Percentiles rank a stretch among this genome's conserved stretches.
phyloP scores from a whole-genome alignment of 2,888 invertebrate species.

The Oscheius sp. region DNA sequence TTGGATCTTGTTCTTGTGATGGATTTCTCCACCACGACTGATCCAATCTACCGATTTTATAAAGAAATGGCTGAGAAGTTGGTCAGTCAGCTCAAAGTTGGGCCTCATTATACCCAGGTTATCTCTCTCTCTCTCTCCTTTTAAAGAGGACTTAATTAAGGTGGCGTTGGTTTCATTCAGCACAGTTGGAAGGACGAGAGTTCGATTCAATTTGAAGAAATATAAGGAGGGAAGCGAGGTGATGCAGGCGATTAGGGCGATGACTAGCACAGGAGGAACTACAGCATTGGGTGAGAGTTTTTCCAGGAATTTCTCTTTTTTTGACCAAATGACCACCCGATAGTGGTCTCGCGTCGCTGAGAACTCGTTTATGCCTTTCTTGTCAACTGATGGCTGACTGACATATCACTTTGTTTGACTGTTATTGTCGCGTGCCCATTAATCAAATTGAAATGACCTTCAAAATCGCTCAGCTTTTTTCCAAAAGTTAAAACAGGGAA shows the following conservation, averaged over 20 bases:
- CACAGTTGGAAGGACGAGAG: constrained; percentile 62
- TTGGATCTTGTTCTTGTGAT: constrained; percentile 66
- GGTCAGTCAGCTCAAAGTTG: constrained; percentile 57
- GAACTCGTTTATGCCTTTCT: no score
- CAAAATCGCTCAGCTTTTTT: no score
- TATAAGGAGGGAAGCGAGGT: constrained; percentile 59
- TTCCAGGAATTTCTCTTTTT: background rate
- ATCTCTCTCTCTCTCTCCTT: background rate
- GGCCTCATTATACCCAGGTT: constrained; percentile 64
- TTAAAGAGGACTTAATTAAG: no score
- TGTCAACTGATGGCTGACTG: no score
- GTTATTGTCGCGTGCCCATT: no score
- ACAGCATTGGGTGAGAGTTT: constrained; percentile 62
- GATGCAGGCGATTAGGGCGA: constrained; percentile 51
- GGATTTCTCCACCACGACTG: constrained; percentile 68
- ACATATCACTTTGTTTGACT: no score
- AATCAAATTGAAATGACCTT: no score
- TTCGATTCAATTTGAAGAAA: constrained; percentile 62
- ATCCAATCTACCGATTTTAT: constrained; percentile 64
- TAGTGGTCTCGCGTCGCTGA: no score
- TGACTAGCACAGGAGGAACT: constrained; percentile 62
- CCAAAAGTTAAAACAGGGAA: no score
- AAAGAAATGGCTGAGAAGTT: constrained; percentile 58
- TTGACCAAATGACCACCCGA: no score
- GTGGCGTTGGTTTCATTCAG: constrained; percentile 66